Percentiles rank a stretch among this genome's conserved stretches.
These are phyloP conservation scores for Lutjanus argentimaculatus DNA, from an alignment of 2,797 vertebrate species.

Conservation along the genomic window DNA sequence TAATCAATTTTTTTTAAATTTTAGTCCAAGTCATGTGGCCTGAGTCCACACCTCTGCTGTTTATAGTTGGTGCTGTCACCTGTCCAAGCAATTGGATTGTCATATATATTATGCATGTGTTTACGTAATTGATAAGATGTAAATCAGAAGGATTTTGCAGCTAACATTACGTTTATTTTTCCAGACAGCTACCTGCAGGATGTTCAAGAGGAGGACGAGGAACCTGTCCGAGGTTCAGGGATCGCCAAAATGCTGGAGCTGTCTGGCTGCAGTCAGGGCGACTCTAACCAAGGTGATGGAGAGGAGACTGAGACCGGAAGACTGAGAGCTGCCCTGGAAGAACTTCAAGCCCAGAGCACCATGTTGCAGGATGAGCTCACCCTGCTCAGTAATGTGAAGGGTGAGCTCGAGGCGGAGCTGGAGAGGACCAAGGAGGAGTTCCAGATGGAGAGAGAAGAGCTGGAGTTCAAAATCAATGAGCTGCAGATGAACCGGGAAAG, in stretches of 20 bases:
- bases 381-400: conserved; percentile 92
- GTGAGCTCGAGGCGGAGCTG: conserved; percentile 92
- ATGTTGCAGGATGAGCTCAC: conserved; percentile 95
- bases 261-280: conserved; percentile 66
- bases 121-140: not conserved
- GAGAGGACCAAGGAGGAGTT: conserved; percentile 91
- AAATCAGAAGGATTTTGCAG: not conserved
- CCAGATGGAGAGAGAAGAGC: conserved; percentile 93
- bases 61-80: not conserved
- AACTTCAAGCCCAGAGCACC: conserved; percentile 91
- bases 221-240: conserved; percentile 70
- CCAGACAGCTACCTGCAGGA: conserved; percentile 84
- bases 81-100: not conserved
- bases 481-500: conserved; percentile 91
- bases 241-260: conserved; percentile 77
- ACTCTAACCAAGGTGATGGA: conserved; percentile 53
- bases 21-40: no score
- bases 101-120: not conserved
- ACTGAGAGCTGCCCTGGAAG: conserved; percentile 86
- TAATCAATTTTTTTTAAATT: no score
- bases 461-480: conserved; percentile 98
- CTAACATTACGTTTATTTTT: conserved; percentile 20
- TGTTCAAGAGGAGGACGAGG: conserved; percentile 86
- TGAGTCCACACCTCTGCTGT: not conserved
- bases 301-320: conserved; percentile 81